Percentiles rank a stretch among this genome's conserved stretches.
phyloP scores from a whole-genome alignment of 2,797 vertebrate species.

The Mormyrops boulengeri region DNA sequence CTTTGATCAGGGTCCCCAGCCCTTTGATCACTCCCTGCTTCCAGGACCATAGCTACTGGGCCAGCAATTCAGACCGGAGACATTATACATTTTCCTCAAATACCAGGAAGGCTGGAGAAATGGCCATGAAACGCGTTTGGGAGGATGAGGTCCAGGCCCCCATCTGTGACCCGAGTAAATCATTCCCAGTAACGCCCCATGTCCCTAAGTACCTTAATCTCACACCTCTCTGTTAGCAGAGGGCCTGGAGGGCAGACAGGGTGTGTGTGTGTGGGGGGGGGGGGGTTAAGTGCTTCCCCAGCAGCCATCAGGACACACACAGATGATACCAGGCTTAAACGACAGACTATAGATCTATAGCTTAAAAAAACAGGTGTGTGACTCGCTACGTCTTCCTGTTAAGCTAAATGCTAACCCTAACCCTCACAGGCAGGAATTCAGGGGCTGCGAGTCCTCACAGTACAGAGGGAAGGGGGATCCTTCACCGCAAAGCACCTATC shows the following conservation, averaged over 20 bases:
- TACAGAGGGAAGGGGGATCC: conserved; percentile 68
- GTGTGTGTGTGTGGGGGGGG: background rate
- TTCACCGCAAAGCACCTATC: conserved; percentile 77
- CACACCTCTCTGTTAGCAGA: background rate
- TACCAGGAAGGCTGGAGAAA: background rate
- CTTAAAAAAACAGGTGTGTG: conserved; percentile 68
- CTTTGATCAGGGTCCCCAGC: background rate
- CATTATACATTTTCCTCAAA: background rate
- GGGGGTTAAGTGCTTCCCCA: background rate
- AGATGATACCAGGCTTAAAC: conserved; percentile 37
- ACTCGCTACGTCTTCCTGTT: conserved; percentile 65
- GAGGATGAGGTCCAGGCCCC: background rate
- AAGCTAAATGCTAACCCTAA: conserved; percentile 61
- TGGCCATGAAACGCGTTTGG: background rate
- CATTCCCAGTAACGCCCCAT: background rate
- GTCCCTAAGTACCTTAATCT: background rate
- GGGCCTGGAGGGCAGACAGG: background rate
- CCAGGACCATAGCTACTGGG: background rate
- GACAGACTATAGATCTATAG: conserved; percentile 55
- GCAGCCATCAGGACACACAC: background rate
- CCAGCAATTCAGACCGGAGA: background rate
- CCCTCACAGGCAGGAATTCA: conserved; percentile 73
- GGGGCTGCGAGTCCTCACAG: conserved; percentile 84
- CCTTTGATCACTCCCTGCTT: background rate
- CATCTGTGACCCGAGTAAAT: background rate